These are phyloP conservation scores for Cinara cedri DNA, from an alignment of 2,888 invertebrate genomes.

Conservation along the genomic window DNA sequence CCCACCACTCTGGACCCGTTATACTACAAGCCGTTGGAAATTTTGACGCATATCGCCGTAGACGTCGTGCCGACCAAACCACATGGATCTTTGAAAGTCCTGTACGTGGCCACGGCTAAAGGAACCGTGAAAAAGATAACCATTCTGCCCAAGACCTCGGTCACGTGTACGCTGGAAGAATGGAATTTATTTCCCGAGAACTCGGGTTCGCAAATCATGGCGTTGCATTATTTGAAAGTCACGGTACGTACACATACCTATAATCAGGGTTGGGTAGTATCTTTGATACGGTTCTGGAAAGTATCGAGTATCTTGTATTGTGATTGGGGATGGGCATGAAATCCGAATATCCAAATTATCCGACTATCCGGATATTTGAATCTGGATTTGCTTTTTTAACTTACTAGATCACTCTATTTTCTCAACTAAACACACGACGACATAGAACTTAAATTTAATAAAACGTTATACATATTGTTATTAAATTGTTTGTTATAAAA, in stretches of 20 bases:
- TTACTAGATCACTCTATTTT: no score
- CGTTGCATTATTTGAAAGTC: conserved; percentile 80
- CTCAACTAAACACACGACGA: no score
- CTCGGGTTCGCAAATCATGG: conserved; percentile 66
- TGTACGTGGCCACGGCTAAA: conserved; percentile 79
- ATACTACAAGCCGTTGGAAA: conserved; percentile 73
- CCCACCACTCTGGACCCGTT: conserved; percentile 75
- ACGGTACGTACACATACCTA: conserved; percentile 70
- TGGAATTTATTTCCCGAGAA: conserved; percentile 74
- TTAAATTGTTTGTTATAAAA: no score
- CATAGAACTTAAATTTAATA: no score
- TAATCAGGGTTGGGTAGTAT: no score
- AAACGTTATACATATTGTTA: no score
- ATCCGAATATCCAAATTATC: no score
- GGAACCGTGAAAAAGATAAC: conserved; percentile 82
- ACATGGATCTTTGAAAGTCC: conserved; percentile 73
- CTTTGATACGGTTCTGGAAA: no score
- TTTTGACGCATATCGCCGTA: conserved; percentile 79
- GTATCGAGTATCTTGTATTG: no score
- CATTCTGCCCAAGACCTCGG: conserved; percentile 72
- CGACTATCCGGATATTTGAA: no score
- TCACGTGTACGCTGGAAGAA: conserved; percentile 83
- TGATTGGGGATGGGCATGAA: no score
- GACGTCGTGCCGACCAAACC: conserved; percentile 78
- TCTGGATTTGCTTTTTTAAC: no score